Base-by-base conservation (phyloP, 2,888 invertebrate genomes). In the Ormia ochracea region DNA sequence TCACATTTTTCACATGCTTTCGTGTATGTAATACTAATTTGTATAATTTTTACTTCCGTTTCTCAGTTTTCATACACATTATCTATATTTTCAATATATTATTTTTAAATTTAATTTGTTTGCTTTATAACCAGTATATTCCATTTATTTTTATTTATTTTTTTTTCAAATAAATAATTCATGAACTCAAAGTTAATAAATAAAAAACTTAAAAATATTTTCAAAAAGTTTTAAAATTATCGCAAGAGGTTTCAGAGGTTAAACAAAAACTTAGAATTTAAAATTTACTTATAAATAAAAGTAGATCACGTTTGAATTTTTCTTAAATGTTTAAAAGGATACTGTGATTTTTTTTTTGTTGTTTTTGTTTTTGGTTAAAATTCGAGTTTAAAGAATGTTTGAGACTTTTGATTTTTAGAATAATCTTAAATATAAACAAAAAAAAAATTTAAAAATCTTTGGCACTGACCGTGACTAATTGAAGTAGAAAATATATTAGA, bases 391-490 rank as follows among this genome's bases (percentile, higher is more conserved):
- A 17, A 59, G 12, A 43, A 26, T 33, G 12, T 12, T 14, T 54
- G 31, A 54, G 12, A 19, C 10, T 33, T 4, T 33, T 21, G 21
- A 10, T 56, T 72, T 66, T n/a, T 52, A 45, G 1, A 45, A 58
- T 68, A 81, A 77, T 54, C 63, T 73, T 72, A 76, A 50, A 28
- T 56, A 4, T 43, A 63, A 7, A 36, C 4, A 56, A 56, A 52
- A 7, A 56, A 28, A 52, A 45, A 73, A 56, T 48, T 26, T 50
- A 58, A 73, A 80, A 81, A 70, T 81, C 81, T 81, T 81, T 81
- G 81, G 81, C 81, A 81, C 81, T 74, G 76, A 76, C 17, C 73
- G 76, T 76, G 80, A 76, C 76, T 76, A 63, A 65, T 31, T 68
- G 48, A 52, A 59, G 28, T 45, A 50, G 66, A 77, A 63, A 69